phyloP scores from a whole-genome alignment of 2,797 vertebrate genomes.

The Mus caroli region DNA sequence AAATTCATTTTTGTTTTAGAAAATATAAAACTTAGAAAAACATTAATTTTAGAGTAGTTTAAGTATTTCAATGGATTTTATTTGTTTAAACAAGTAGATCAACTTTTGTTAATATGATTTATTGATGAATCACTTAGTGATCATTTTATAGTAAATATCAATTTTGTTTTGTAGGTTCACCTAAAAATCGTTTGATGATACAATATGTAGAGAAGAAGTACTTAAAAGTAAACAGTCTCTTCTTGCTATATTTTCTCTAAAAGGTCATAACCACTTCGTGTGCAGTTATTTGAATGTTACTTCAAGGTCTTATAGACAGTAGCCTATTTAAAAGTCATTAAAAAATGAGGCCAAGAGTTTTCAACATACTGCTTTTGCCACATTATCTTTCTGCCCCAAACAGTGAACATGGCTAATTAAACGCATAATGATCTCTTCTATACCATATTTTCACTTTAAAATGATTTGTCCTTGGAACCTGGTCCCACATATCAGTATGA shows the following conservation, averaged over 20 bases:
- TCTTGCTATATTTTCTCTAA: background rate
- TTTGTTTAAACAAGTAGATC: background rate
- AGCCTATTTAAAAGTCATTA: background rate
- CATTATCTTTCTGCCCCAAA: background rate
- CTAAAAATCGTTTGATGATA: background rate
- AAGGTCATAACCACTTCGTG: background rate
- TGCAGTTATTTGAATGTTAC: background rate
- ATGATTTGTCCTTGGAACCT: background rate
- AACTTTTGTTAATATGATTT: background rate
- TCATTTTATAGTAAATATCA: background rate
- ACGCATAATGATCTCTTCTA: background rate
- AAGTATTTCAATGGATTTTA: background rate
- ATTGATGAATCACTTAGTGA: background rate
- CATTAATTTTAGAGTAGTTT: conserved; percentile 25
- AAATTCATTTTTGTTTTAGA: conserved; percentile 32
- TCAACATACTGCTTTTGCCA: background rate
- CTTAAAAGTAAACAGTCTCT: background rate
- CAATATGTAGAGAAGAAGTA: background rate
- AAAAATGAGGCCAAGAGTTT: fast-evolving
- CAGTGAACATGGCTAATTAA: background rate
- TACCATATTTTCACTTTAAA: background rate
- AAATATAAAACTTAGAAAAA: conserved; percentile 1
- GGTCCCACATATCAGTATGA: background rate
- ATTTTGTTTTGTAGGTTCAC: background rate
- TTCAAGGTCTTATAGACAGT: background rate